phyloP scores from a whole-genome alignment of 2,797 vertebrate genomes.

The Anomalospiza imberbis region DNA sequence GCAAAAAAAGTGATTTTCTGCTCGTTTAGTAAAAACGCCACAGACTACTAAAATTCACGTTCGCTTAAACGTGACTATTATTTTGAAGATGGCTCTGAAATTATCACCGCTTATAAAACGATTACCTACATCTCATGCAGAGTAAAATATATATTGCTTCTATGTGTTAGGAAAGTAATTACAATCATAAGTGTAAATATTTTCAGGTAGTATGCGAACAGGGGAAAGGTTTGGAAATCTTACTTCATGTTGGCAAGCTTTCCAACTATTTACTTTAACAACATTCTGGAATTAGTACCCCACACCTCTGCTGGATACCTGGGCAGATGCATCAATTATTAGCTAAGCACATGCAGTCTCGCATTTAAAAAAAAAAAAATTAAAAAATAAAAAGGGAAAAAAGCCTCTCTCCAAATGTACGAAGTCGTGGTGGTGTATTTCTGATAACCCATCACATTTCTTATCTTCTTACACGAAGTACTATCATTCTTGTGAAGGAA shows the following conservation, averaged over 20 bases:
- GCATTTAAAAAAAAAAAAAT: background rate
- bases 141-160: background rate
- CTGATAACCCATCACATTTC: background rate
- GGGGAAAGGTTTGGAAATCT: background rate
- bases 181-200: conserved; percentile 27
- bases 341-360: background rate
- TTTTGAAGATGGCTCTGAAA: conserved; percentile 20
- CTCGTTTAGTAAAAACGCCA: background rate
- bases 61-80: background rate
- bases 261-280: background rate
- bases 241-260: conserved; percentile 6
- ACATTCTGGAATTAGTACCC: background rate
- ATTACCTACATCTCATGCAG: background rate
- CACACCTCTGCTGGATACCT: background rate
- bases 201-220: conserved; percentile 5
- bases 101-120: conserved; percentile 8
- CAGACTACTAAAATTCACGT: background rate
- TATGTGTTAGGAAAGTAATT: conserved; percentile 13
- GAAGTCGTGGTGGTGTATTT: background rate
- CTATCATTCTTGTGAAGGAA: background rate
- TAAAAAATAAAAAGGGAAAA: accelerated
- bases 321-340: background rate
- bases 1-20: background rate
- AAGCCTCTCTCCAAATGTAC: background rate
- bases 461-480: background rate